Percentiles rank a stretch among this genome's conserved stretches.
Evolutionary conservation across 2,888 invertebrate genomes (phyloP).

Genomic region (Pachliopta kotzebuea): DNA sequence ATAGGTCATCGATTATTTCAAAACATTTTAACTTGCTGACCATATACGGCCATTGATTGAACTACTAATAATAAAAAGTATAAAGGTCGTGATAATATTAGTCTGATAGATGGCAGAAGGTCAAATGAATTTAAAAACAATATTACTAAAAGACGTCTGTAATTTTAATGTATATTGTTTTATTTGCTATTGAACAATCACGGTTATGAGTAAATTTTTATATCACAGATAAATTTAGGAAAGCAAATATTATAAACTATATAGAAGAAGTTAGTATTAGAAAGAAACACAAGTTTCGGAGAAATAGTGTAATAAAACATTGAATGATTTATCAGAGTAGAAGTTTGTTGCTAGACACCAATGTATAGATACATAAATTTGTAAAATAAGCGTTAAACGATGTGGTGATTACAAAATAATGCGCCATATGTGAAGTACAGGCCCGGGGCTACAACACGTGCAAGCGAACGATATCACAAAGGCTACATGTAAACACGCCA

Average conservation of each 20-base stretch:
- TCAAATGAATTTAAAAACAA: not conserved
- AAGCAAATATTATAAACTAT: too few species aligned
- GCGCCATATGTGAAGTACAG: slow-evolving; percentile 13
- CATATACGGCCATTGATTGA: not conserved
- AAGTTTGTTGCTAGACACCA: not conserved
- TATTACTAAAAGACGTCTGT: not conserved
- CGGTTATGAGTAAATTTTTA: too few species aligned
- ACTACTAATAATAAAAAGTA: not conserved
- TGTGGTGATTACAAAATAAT: slow-evolving; percentile 5
- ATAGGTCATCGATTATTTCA: not conserved
- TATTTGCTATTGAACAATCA: too few species aligned
- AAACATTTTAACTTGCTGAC: not conserved
- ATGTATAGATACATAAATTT: not conserved
- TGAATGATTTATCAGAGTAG: too few species aligned
- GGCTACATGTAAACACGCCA: slow-evolving; percentile 11
- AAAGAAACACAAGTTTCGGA: too few species aligned
- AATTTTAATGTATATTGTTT: too few species aligned
- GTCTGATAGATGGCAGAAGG: not conserved
- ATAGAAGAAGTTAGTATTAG: too few species aligned
- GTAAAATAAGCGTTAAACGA: slow-evolving; percentile 6
- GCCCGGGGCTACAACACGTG: slow-evolving; percentile 14
- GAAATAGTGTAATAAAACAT: too few species aligned
- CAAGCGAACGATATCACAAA: slow-evolving; percentile 2
- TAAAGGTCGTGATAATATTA: not conserved
- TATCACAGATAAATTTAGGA: too few species aligned